phyloP scores from a whole-genome alignment of 1,140 invertebrate species.

The Bombus pyrosoma region DNA sequence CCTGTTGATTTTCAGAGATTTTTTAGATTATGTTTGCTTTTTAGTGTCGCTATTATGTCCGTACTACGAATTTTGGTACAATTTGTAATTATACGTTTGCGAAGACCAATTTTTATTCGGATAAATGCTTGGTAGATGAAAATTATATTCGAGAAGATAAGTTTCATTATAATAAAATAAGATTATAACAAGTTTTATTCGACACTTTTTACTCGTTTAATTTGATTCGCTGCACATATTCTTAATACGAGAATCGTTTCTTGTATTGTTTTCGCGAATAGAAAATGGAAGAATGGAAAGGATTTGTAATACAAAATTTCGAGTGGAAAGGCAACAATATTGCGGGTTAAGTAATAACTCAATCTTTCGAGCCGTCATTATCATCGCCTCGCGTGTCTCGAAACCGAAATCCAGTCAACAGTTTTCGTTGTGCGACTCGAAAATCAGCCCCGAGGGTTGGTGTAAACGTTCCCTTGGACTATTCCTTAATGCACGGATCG shows the following conservation, averaged over 20 bases:
- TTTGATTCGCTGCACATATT: too few species aligned
- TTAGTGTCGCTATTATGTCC: too few species aligned
- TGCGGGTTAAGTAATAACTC: conserved; percentile 34
- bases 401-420: conserved; percentile 12
- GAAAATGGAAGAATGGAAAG: not conserved
- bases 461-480: conserved; percentile 48
- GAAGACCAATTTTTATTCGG: too few species aligned
- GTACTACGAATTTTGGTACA: too few species aligned
- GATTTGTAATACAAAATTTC: not conserved
- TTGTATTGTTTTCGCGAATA: not conserved
- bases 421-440: conserved; percentile 46
- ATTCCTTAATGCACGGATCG: conserved; percentile 75
- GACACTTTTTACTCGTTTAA: too few species aligned
- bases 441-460: conserved; percentile 53
- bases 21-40: fast-evolving
- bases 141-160: too few species aligned
- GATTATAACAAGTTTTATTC: too few species aligned
- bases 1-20: too few species aligned
- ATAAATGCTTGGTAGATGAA: too few species aligned
- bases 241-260: not conserved
- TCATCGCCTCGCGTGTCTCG: conserved; percentile 43
- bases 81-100: too few species aligned
- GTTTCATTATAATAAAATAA: too few species aligned
- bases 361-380: conserved; percentile 26
- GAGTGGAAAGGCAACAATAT: not conserved